These are phyloP conservation scores for Octonoba sinensis DNA, from an alignment of 2,888 invertebrate species.

Conservation along the genomic window DNA sequence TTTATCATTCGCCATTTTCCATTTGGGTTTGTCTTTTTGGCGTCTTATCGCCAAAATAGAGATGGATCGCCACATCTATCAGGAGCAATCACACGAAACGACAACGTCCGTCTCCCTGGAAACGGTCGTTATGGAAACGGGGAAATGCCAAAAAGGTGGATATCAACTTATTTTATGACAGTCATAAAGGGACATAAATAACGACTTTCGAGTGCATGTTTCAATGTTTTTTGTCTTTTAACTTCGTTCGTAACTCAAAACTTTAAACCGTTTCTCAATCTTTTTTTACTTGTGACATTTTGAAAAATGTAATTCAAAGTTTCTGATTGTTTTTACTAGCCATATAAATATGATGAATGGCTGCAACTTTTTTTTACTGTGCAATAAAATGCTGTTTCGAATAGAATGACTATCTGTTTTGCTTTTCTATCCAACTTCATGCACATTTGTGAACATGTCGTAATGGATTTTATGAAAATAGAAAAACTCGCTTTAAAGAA, in stretches of 20 bases:
- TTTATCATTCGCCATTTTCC: background rate
- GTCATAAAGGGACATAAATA: constrained; percentile 56
- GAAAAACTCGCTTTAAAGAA: too few species aligned
- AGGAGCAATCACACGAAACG: constrained; percentile 51
- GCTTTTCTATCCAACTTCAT: too few species aligned
- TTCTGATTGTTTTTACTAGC: constrained; percentile 42
- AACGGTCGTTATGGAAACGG: constrained; percentile 56
- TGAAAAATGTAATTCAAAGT: constrained; percentile 54
- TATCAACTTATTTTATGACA: constrained; percentile 56
- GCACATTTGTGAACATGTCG: too few species aligned
- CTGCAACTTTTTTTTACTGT: constrained; percentile 9
- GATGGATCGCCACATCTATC: constrained; percentile 55
- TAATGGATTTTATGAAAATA: too few species aligned
- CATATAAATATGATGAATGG: constrained; percentile 45
- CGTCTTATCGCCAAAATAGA: constrained; percentile 50
- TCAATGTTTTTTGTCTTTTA: constrained; percentile 35
- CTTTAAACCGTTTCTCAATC: constrained; percentile 36
- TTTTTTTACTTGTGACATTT: constrained; percentile 27
- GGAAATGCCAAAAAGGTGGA: constrained; percentile 58
- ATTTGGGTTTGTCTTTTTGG: constrained; percentile 20
- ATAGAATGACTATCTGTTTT: too few species aligned
- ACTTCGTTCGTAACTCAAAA: constrained; percentile 21
- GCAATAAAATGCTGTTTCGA: too few species aligned
- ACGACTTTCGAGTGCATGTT: constrained; percentile 40
- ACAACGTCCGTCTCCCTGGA: constrained; percentile 47